These are phyloP conservation scores for Zosterops hypoxanthus DNA, from an alignment of 2,113 vertebrate species.

Conservation along the genomic window DNA sequence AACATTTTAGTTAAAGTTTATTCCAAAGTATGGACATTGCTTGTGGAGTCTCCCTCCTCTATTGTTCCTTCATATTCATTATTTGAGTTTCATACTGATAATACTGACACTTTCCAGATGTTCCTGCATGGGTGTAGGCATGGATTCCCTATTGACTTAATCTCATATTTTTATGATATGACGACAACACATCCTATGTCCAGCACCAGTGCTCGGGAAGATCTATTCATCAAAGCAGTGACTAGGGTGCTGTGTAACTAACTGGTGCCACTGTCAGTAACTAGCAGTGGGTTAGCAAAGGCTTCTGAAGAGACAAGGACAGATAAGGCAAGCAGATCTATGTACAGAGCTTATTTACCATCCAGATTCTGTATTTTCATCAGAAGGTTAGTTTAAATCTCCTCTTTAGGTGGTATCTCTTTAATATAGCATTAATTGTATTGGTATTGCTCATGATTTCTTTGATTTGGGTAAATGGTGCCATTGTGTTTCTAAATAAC, in stretches of 20 bases:
- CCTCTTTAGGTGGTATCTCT: background rate
- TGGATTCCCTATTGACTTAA: background rate
- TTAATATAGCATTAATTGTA: slow-evolving; percentile 12
- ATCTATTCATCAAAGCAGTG: background rate
- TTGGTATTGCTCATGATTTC: background rate
- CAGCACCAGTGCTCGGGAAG: background rate
- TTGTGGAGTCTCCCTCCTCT: background rate
- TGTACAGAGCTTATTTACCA: background rate
- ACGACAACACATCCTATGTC: background rate
- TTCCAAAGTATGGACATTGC: background rate
- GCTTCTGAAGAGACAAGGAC: background rate
- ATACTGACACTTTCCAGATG: background rate
- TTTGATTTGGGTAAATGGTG: background rate
- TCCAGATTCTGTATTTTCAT: background rate
- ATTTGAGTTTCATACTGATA: background rate
- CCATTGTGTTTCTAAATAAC: background rate
- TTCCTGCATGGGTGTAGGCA: background rate
- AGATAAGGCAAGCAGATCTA: background rate
- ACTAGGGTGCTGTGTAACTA: background rate
- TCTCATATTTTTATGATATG: background rate
- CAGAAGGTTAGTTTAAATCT: slow-evolving; percentile 16
- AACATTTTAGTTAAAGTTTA: background rate
- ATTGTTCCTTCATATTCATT: background rate
- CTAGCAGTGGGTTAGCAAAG: background rate
- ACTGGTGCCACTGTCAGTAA: background rate